Base-by-base conservation (phyloP, 2,888 invertebrate genomes). In the Holacanthella duospinosa region DNA sequence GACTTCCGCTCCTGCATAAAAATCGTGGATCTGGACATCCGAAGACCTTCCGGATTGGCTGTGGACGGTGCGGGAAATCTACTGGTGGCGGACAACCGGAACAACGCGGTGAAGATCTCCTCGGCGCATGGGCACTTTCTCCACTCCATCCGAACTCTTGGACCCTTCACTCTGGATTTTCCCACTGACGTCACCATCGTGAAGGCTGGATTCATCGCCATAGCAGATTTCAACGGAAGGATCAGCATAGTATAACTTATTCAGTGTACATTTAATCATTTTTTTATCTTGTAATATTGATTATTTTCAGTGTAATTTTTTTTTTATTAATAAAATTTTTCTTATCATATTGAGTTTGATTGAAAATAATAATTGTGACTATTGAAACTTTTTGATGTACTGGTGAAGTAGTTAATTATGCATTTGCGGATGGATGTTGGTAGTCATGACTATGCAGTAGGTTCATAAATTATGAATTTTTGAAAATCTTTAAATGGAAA, bases 61-160 rank as follows among this genome's bases (percentile, higher is more conserved):
- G 36, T 66, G 29, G 65, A 69, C 55, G 56, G 29, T 2, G 59
- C 58, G 6, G 69, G 66, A 24, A 64, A 67, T 28, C 43, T 69
- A 6, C 24, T 68, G 2, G 58, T 69, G 19, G 61, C 60, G 25
- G 64, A 68, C 43, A 54, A 59, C 21, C n/a, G 55, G 19, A 43
- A 55, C 28, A 57, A 59, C 44, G 12, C 61, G 48, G 43, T 64
- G 29, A 53, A 59, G 54, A 36, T 69, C 36, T 43, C 64, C 56
- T 25, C 48, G 2, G 36, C 64, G 6, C 43, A 55, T 12, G 67
- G 65, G 19, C 28, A 43, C 9, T 27, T 43, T 25, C 36, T 61
- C 16, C 19, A 55, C 26, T 27, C 21, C 27, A 27, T 69, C 24
- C n/a, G 36, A 4, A 48, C 4, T 19, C 12, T 43, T 27, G 29